Percentiles rank a stretch among this genome's conserved stretches.
Evolutionary conservation across 2,113 vertebrate species (phyloP).

Genomic region (Bombycilla garrulus): DNA sequence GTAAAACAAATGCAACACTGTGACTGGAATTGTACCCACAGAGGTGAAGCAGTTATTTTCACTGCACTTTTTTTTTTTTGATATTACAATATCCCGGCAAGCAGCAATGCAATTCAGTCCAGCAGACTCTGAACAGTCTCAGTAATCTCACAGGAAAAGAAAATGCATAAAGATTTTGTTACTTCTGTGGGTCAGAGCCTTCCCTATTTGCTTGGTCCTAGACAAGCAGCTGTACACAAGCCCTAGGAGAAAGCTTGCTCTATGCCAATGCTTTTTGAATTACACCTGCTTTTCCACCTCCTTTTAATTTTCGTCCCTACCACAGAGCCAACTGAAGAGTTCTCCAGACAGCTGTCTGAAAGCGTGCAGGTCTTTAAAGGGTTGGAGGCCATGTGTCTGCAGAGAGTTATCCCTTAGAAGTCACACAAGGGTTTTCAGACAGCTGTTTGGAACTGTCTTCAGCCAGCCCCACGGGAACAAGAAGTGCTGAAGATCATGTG

Average conservation of each 20-base stretch:
- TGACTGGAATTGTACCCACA: not conserved
- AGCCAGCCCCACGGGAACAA: not conserved
- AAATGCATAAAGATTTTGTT: not conserved
- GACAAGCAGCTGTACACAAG: not conserved
- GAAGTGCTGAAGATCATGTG: not conserved
- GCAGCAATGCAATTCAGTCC: not conserved
- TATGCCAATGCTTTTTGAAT: not conserved
- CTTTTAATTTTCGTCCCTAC: not conserved
- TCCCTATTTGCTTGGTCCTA: not conserved
- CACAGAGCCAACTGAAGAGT: not conserved
- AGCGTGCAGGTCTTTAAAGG: not conserved
- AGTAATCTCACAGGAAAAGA: not conserved
- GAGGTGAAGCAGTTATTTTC: not conserved
- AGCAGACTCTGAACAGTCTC: not conserved
- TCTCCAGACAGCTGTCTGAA: not conserved
- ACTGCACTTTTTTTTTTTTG: not conserved
- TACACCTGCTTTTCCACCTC: not conserved
- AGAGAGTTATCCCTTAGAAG: not conserved
- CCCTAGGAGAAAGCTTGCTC: not conserved
- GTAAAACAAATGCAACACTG: not conserved
- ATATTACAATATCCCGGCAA: not conserved
- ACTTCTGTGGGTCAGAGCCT: not conserved
- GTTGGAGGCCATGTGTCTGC: not conserved
- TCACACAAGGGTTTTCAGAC: not conserved
- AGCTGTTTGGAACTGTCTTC: not conserved